Evolutionary conservation across 2,888 invertebrate species (phyloP), one percentile per base, ranked within the genome.

Genomic region (Belgica antarctica): DNA sequence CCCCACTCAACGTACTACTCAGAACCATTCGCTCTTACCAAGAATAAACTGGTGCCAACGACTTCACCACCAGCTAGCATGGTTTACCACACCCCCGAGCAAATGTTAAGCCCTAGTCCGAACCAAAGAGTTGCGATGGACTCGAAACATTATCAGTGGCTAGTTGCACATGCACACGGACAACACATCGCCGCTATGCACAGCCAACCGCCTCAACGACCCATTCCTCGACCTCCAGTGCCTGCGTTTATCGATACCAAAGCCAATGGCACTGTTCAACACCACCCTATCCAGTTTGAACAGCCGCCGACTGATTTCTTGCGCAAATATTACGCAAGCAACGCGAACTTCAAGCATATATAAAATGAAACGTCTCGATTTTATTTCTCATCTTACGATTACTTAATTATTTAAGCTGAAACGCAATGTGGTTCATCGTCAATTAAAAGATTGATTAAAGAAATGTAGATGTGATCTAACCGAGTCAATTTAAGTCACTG

Each of bases 1-100:
- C 27, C 68, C 1, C 52, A 57, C 34, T 68, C 68, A 3, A 68
- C 68, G 1, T 68, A 68, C 15, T 68, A 68, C 10, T 28, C 68
- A 17, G 57, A 68, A 12, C 68, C 68, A 34, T 68, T 19, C 8
- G 34, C 52, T 46, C 15, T 59, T 1, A 17, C 28, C 15, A 52
- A 46, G 24, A n/a, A 5, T 2, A 62, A 34, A 25, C 5, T 2
- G n/a, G 7, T 25, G 19, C 27, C 47, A 10, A 10, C 52, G 22
- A 68, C 28, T 22, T 28, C 52, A n/a, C 28, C 68, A 22, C 10
- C 52, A 7, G 59, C 63, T 28, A 31, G 22, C 52, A 52, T 52
- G 5, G 2, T 12, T 7, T n/a, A n/a, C 22, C 52, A 4, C 3
- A 4, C 17, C 15, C 41, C 5, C 12, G 52, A 52, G n/a, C n/a